A percentile compares a stretch with the other conserved stretches of the same genome.
Conservation (phyloP, 2,888 invertebrate genomes). For the Lydus trimaculatus region DNA sequence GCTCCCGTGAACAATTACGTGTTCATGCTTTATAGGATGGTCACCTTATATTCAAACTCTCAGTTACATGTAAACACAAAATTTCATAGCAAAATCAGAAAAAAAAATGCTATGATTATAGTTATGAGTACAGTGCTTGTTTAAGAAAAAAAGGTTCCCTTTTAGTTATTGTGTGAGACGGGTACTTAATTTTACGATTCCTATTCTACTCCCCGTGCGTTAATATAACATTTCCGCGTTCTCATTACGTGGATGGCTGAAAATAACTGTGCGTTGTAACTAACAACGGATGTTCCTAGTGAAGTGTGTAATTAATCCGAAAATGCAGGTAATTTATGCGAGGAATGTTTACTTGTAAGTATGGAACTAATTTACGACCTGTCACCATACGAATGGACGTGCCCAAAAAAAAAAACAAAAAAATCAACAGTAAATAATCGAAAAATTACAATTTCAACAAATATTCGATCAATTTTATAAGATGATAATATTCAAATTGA, state of each 20-base stretch:
- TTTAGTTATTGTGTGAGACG: constrained; percentile 14
- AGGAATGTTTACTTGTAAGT: constrained; percentile 62
- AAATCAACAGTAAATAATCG: background rate
- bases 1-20: no score
- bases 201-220: constrained; percentile 14
- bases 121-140: no score
- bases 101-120: no score
- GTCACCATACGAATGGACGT: constrained; percentile 57
- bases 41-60: no score
- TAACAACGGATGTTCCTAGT: constrained; percentile 55
- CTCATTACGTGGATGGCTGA: constrained; percentile 11
- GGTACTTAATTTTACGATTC: constrained; percentile 13
- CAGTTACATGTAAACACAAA: no score
- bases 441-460: background rate
- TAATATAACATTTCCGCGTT: constrained; percentile 15
- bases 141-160: no score
- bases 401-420: background rate
- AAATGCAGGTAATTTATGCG: constrained; percentile 63
- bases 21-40: no score
- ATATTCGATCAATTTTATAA: background rate
- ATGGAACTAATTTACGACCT: constrained; percentile 61
- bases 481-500: background rate
- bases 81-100: no score
- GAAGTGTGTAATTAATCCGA: constrained; percentile 63
- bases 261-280: constrained; percentile 24